Evolutionary conservation across 2,888 invertebrate species (phyloP), one percentile per base, ranked within the genome.

Genomic region (Drosophila subsilvestris): DNA sequence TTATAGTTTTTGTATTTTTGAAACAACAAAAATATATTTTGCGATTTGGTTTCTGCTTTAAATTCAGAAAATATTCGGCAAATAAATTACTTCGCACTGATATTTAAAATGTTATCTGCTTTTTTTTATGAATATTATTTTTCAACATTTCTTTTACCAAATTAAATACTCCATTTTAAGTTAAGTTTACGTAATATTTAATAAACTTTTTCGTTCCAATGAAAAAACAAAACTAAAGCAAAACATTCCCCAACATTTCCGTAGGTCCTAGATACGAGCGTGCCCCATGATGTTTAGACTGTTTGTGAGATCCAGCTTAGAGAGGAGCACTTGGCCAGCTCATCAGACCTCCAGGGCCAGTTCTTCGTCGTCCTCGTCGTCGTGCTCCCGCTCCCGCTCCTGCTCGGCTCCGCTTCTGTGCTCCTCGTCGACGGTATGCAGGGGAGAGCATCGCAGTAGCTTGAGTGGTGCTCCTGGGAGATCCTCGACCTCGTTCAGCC

Each of bases 261-360:
- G 29, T 27, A 42, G 20, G 10, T 45, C 29, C n/a, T 29, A 22
- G 54, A 37, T 22, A 25, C 57, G 32, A 48, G n/a, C 18, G 25
- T 55, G 32, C 72, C 54, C 42, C 18, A 58, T 55, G 43, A 47
- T 54, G 10, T 63, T 74, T 61, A 69, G 69, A 56, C 48, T 59
- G 53, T 55, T 49, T 55, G 75, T 81, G 81, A 78, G 87, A 79
- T 78, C 85, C 80, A 81, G 79, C 78, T 75, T 53, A 54, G 17
- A 27, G 45, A 48, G 29, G 29, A 9, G 3, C 25, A 18, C 1
- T 7, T 32, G 25, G n/a, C 7, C n/a, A n/a, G 37, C 29, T 7
- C 43, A 63, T 75, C 53, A 86, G 8, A 87, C 84, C 53, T 85
- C 88, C 60, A 79, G 62, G 48, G 86, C 86, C 75, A 74, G 78